Evolutionary conservation across 2,888 invertebrate genomes (phyloP).

Genomic region (Hypselothyrea guttata): DNA sequence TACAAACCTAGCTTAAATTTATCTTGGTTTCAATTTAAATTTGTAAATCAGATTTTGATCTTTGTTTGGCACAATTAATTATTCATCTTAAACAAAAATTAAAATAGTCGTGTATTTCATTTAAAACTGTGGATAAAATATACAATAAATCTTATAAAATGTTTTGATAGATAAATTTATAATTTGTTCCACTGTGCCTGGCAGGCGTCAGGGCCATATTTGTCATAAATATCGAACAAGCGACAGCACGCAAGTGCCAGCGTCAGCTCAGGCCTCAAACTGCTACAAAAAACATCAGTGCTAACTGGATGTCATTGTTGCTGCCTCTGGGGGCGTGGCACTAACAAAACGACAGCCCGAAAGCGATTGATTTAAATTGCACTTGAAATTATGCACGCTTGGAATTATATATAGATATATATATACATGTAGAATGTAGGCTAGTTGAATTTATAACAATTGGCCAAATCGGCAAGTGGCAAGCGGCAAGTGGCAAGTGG

Average conservation of each 20-base stretch:
- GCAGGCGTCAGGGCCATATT: constrained; percentile 47
- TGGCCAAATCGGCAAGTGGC: constrained; percentile 25
- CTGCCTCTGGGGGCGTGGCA: constrained; percentile 23
- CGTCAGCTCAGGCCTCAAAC: too few species aligned
- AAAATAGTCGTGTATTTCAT: neutral
- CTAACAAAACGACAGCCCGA: constrained; percentile 7
- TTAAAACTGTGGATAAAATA: neutral
- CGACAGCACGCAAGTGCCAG: constrained; percentile 8
- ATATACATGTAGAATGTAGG: constrained; percentile 3
- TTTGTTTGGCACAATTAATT: too few species aligned
- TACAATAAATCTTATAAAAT: neutral
- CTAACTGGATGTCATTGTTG: too few species aligned
- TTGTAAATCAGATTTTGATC: too few species aligned
- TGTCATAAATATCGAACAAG: constrained; percentile 71
- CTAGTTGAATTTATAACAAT: constrained; percentile 50
- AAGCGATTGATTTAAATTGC: constrained; percentile 70
- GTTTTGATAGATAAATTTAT: neutral
- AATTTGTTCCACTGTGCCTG: constrained; percentile 11
- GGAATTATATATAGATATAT: constrained; percentile 14
- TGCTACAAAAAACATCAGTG: too few species aligned
- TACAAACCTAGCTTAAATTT: too few species aligned
- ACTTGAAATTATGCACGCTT: constrained; percentile 60
- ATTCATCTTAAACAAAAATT: too few species aligned
- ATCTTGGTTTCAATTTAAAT: too few species aligned
- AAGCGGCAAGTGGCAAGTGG: constrained; percentile 41